Percentiles rank a stretch among this genome's conserved stretches.
Conservation (phyloP, 2,888 invertebrate genomes). For the Drosophila tripunctata region DNA sequence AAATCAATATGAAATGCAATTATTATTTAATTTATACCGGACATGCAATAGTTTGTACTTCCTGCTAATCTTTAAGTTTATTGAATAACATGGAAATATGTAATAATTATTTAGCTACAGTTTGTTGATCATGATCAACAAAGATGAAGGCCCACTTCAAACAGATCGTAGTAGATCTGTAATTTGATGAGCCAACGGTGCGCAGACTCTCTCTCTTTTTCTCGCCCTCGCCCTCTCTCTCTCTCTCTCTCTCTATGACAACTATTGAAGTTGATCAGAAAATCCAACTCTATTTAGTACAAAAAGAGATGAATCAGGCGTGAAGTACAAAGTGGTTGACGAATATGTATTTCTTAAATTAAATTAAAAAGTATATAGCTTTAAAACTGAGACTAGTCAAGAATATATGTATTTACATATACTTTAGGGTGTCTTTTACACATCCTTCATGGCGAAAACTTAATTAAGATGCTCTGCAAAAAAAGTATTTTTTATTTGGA, state of each 20-base stretch:
- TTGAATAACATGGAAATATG: constrained; percentile 60
- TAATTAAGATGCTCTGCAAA: no score
- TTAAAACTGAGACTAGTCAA: no score
- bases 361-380: no score
- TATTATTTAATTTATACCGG: constrained; percentile 49
- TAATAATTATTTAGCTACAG: constrained; percentile 36
- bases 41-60: constrained; percentile 51
- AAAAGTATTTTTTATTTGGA: background rate
- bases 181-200: constrained; percentile 42
- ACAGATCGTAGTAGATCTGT: constrained; percentile 17
- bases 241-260: no score
- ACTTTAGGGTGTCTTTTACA: no score
- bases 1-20: constrained; percentile 54
- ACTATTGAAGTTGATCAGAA: background rate
- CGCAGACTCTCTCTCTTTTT: constrained; percentile 18
- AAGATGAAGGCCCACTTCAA: constrained; percentile 31
- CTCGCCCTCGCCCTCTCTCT: no score
- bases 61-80: constrained; percentile 42
- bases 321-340: background rate
- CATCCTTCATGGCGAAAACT: no score
- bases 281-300: background rate
- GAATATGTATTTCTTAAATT: background rate
- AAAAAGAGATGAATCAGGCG: background rate
- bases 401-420: no score
- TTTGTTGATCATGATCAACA: constrained; percentile 53